Evolutionary conservation across 2,797 vertebrate species (phyloP).

Genomic region (Pagetopsis macropterus): DNA sequence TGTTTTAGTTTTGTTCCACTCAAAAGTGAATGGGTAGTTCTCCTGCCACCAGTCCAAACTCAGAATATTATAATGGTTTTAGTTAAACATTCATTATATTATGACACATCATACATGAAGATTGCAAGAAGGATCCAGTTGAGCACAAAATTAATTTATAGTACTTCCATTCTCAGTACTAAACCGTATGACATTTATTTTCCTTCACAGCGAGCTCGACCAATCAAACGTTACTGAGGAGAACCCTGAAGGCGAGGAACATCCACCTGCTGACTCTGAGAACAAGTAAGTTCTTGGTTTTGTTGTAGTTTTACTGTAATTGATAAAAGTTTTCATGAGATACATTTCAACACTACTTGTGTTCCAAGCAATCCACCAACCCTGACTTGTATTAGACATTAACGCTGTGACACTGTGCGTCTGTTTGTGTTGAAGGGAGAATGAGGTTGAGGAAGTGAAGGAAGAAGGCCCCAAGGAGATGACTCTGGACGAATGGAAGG

Average conservation of each 20-base stretch:
- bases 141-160: neutral
- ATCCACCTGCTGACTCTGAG: constrained; percentile 94
- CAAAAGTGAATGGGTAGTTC: no score
- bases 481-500: constrained; percentile 99
- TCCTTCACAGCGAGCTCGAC: constrained; percentile 89
- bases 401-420: constrained; percentile 13
- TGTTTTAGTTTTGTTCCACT: no score
- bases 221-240: constrained; percentile 95
- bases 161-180: neutral
- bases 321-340: neutral
- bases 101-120: no score
- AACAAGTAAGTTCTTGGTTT: constrained; percentile 90
- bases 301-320: neutral
- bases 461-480: constrained; percentile 98
- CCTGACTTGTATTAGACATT: neutral
- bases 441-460: constrained; percentile 96
- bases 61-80: no score
- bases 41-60: no score
- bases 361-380: neutral
- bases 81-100: no score
- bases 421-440: constrained; percentile 87
- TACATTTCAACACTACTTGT: neutral
- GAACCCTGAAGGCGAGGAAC: constrained; percentile 95
- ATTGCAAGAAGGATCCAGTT: no score
- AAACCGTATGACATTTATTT: neutral